phyloP scores from a whole-genome alignment of 2,113 vertebrate genomes.

The Tichodroma muraria region DNA sequence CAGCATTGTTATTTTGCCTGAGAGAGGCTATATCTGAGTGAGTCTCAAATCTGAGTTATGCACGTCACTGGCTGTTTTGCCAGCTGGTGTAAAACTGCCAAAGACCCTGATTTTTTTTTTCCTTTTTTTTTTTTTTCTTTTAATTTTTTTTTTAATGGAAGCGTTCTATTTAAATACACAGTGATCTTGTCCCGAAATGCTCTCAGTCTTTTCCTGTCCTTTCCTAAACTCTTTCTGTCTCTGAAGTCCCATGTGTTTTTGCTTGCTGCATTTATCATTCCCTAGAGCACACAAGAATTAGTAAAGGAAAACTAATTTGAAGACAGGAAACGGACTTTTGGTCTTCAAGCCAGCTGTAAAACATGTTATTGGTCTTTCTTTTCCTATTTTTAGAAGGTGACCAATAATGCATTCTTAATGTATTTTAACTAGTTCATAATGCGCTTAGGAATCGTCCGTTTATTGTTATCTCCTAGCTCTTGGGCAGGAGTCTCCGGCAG shows the following conservation, averaged over 20 bases:
- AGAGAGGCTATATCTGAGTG: not conserved
- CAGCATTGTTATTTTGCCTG: not conserved
- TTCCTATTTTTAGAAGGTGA: not conserved
- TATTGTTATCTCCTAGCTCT: not conserved
- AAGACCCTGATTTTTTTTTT: not conserved
- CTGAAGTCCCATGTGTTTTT: not conserved
- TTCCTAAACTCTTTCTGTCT: not conserved
- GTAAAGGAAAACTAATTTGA: conserved; percentile 6
- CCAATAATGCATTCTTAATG: not conserved
- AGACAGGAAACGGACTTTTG: not conserved
- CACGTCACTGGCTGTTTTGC: not conserved
- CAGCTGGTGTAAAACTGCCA: not conserved
- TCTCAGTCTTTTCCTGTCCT: not conserved
- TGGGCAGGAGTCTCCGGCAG: not conserved
- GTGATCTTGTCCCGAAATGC: not conserved
- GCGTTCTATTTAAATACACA: not conserved
- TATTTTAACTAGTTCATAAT: not conserved
- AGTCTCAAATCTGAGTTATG: not conserved
- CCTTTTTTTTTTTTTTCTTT: not conserved
- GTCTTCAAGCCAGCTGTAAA: not conserved
- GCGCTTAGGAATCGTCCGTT: not conserved
- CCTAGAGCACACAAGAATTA: not conserved
- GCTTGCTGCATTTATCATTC: not conserved
- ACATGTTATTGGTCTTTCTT: not conserved
- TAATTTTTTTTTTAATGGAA: not conserved